Base-by-base conservation (phyloP, 2,888 invertebrate genomes). In the Ecliptopera silaceata region DNA sequence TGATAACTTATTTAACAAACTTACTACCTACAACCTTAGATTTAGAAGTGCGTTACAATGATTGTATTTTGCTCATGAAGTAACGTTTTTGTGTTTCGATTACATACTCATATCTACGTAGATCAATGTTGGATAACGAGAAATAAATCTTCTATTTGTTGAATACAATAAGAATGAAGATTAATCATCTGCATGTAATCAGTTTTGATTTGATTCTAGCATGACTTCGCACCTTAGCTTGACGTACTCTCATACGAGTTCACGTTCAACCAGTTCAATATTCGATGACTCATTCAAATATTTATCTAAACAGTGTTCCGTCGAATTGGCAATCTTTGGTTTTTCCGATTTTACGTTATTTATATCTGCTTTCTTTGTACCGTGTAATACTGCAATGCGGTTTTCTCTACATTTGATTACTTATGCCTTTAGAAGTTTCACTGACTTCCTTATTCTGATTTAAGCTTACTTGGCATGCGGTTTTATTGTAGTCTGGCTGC, bases 271-370 rank as follows among this genome's bases (percentile, higher is more conserved):
- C 13, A 13, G 1, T 34, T 34, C 41, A 46, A 47, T 56, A 51
- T 51, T 47, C 43, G 46, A 51, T 51, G 56, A 56, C 11, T 57
- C 56, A 57, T 47, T 29, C 13, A 43, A 46, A 47, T 41, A 47
- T 51, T 45, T 49, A 39, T 39, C 36, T 34, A 34, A 22, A 3
- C 17, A 15, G 43, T 20, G 36, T 38, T 43, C 18, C 10, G 3
- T 34, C 36, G 32, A 46, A 46, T 42, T n/a, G 4, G 4, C 20
- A 53, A 11, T 26, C 26, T 39, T 34, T 12, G 13, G 6, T 26
- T 8, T 26, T 26, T 6, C 8, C 2, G 26, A 6, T 26, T 26
- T 4, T 26, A 26, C 26, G 26, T 8, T 26, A 26, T 26, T 26
- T 8, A 8, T 26, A 4, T 26, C n/a, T 12, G 2, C 38, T 46